Base-by-base conservation (phyloP, 2,113 vertebrate species). In the Bufo gargarizans region DNA sequence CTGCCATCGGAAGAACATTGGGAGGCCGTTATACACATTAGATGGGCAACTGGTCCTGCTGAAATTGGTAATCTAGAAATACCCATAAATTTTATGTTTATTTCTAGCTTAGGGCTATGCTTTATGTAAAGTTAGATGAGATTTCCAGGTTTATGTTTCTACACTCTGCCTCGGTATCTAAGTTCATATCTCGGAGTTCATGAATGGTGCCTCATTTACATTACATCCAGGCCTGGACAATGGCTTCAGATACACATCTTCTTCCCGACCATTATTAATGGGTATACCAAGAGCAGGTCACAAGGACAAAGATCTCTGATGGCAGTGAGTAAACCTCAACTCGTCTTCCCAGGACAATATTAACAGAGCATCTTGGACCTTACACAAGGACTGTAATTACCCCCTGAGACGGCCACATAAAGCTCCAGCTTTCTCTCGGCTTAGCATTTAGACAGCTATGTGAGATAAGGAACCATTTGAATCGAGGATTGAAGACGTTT, bases 391-490 rank as follows among this genome's bases (percentile, higher is more conserved):
- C 55, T 80, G 71, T 19, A 83, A 83, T 88, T 88, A 80, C 86
- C 86, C 58, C 86, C 58, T 65, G 86, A 61, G 86, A 77, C 86
- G 20, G 69, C 33, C 13, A 56, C 19, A 83, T 53, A 88, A 77
- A 65, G 86, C 55, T 16, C 78, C 45, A 77, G 58, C 79, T 80
- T 82, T 88, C 71, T 76, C 20, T 88, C 79, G 63, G 67, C 65
- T 61, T 17, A 72, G 78, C 77, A 87, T 80, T 87, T 80, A 87
- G 77, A 72, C 86, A 59, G 86, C 79, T 65, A 63, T 76, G 67
- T n/a, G 53, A 88, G 87, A 88, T 88, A 88, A 88, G 87, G 71
- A 84, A 49, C 87, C 47, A 81, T 88, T 81, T 88, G 87, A 88
- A 88, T 77, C 77, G 71, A 77, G 49, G 71, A 77, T 50, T 84